Percentiles rank a stretch among this genome's conserved stretches.
phyloP scores from a whole-genome alignment of 2,113 vertebrate genomes.

The Actenoides lindsayi region DNA sequence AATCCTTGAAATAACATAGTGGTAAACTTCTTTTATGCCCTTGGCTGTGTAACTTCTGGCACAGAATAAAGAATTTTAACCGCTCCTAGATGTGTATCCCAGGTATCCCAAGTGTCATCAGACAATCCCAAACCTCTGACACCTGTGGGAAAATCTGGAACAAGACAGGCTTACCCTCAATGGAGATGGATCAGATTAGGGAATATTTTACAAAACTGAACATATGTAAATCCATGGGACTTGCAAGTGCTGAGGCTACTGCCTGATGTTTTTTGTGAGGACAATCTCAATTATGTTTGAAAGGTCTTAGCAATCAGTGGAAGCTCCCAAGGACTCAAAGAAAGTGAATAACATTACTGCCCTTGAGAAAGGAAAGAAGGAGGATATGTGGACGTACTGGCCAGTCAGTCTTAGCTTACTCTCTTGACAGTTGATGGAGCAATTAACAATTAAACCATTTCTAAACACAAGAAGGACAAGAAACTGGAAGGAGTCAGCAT shows the following conservation, averaged over 20 bases:
- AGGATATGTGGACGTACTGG: not conserved
- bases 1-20: not conserved
- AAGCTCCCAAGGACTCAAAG: not conserved
- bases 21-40: not conserved
- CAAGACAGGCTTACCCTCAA: not conserved
- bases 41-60: not conserved
- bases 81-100: not conserved
- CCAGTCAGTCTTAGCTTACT: not conserved
- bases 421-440: not conserved
- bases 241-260: not conserved
- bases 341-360: not conserved
- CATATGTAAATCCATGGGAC: not conserved
- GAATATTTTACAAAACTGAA: not conserved
- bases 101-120: not conserved
- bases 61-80: not conserved
- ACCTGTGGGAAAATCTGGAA: not conserved
- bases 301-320: not conserved
- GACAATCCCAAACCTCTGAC: not conserved
- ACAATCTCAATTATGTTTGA: not conserved
- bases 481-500: not conserved
- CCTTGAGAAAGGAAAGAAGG: not conserved
- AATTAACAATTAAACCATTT: not conserved
- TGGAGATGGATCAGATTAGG: not conserved
- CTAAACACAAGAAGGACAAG: not conserved
- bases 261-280: not conserved